phyloP scores from a whole-genome alignment of 2,888 invertebrate species.

The Oscheius sp. region DNA sequence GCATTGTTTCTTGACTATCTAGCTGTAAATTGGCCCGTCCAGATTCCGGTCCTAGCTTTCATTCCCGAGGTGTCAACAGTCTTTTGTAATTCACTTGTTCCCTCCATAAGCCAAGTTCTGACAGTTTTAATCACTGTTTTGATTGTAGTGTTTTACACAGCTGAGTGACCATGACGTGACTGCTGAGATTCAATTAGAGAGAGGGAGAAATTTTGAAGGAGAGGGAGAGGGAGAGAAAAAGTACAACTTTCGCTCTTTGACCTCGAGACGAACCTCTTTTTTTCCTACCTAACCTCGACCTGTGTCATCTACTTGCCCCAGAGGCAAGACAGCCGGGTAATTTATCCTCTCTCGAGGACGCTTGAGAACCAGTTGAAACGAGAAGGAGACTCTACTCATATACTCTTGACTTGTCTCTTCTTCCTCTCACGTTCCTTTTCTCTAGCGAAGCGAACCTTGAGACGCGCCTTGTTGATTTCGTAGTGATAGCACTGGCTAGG shows the following conservation, averaged over 20 bases:
- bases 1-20: background rate
- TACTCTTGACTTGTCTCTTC: slow-evolving; percentile 11
- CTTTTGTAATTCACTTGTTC: no score
- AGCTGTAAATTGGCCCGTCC: no score
- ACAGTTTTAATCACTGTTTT: no score
- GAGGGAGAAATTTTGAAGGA: background rate
- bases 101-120: no score
- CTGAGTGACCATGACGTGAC: no score
- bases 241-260: background rate
- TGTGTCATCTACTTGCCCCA: no score
- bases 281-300: background rate
- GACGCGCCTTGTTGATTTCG: no score
- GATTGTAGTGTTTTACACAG: no score
- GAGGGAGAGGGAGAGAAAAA: background rate
- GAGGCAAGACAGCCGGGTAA: slow-evolving; percentile 17
- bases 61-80: no score
- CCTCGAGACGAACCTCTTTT: background rate
- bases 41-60: no score
- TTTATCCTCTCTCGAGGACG: slow-evolving; percentile 30
- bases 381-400: background rate
- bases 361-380: slow-evolving; percentile 30
- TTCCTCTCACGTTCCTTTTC: slow-evolving; percentile 11
- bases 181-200: background rate
- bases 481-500: no score
- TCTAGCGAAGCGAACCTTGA: background rate